Evolutionary conservation across 2,888 invertebrate genomes (phyloP).

Genomic region (Hyposoter didymator): DNA sequence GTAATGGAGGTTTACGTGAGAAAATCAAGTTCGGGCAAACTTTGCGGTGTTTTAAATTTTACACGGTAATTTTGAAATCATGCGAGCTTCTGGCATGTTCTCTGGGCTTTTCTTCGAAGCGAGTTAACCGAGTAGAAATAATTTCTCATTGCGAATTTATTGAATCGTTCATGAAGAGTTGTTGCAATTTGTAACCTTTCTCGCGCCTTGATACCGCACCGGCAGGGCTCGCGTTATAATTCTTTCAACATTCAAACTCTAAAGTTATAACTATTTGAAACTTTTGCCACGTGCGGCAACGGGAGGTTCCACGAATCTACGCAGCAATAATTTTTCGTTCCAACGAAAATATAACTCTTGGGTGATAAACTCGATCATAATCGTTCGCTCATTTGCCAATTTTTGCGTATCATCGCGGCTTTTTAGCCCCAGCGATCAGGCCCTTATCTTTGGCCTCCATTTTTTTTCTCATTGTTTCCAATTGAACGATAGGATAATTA

Average conservation of each 20-base stretch:
- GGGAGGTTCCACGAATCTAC: background rate
- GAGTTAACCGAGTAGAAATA: conserved; percentile 1
- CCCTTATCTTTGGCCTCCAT: conserved; percentile 33
- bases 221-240: background rate
- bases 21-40: background rate
- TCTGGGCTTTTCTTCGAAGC: background rate
- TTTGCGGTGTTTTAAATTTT: conserved; percentile 21
- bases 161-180: background rate
- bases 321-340: background rate
- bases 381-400: conserved; percentile 6
- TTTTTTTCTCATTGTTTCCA: background rate
- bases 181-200: background rate
- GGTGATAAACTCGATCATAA: background rate
- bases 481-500: conserved; percentile 1
- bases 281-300: background rate
- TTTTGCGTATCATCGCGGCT: background rate
- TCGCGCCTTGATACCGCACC: background rate
- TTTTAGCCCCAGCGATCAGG: conserved; percentile 1
- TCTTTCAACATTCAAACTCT: background rate
- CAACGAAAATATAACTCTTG: background rate
- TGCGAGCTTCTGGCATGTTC: background rate
- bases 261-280: background rate
- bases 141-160: conserved; percentile 37
- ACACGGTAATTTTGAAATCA: background rate
- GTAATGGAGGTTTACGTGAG: background rate